phyloP scores from a whole-genome alignment of 2,797 vertebrate genomes.

The Lutjanus argentimaculatus region DNA sequence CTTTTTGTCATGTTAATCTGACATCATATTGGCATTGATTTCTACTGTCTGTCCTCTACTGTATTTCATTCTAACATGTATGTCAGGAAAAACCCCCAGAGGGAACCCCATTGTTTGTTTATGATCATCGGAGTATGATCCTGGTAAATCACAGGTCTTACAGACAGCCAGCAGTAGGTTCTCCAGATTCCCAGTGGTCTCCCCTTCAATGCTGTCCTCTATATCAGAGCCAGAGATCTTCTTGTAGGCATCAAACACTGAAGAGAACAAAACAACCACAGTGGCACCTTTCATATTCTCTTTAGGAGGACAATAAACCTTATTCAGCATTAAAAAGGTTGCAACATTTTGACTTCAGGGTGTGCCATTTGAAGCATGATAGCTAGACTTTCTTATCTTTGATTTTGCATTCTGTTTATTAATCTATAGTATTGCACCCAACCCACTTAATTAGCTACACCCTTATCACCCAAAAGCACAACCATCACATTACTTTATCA shows the following conservation, averaged over 20 bases:
- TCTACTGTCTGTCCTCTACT: constrained; percentile 5
- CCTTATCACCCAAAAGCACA: no score
- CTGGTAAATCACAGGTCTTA: constrained; percentile 75
- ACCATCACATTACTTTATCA: no score
- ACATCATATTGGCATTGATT: constrained; percentile 2
- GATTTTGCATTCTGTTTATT: no score
- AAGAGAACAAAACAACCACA: constrained; percentile 29
- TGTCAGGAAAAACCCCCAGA: neutral
- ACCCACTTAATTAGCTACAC: no score
- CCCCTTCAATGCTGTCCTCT: constrained; percentile 93
- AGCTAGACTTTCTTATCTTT: no score
- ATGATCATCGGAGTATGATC: neutral
- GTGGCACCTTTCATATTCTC: neutral
- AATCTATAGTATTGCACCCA: no score
- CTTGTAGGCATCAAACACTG: constrained; percentile 96
- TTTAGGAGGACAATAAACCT: neutral
- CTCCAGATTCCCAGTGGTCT: constrained; percentile 93
- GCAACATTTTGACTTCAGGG: constrained; percentile 1
- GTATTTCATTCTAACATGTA: constrained; percentile 17
- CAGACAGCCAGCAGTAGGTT: constrained; percentile 92
- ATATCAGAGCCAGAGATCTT: constrained; percentile 92
- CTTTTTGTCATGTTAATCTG: neutral
- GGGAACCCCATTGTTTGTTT: neutral
- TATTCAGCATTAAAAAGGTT: no score
- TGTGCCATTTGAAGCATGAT: no score